Evolutionary conservation across 2,888 invertebrate species (phyloP), one percentile per base, ranked within the genome.

Genomic region (Sisyra terminalis): DNA sequence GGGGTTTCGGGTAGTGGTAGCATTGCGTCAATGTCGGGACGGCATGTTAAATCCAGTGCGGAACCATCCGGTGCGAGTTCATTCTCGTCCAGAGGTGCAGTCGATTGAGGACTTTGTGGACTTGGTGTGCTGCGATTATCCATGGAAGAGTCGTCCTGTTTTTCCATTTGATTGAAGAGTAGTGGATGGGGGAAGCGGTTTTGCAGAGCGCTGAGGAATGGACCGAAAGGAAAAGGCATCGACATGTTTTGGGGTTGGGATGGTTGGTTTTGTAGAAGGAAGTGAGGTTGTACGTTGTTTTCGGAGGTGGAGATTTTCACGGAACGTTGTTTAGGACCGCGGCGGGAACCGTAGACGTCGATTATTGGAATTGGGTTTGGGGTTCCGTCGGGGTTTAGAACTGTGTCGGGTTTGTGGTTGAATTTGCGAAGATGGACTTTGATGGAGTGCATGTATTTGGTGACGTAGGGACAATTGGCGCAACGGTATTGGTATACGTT

Each of bases 401-500:
- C 90, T 68, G 88, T 80, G 1, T 85, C 90, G 0, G 94, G 92
- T 48, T 76, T 77, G 60, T 99, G 98, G 17, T 72, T 69, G 57
- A 94, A 90, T 59, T 94, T 96, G 32, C 90, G 73, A 34, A 97
- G 66, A 61, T 98, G 98, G 16, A 93, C 68, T 63, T 98, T 98
- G 40, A 99, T 67, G 13, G 93, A 92, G 64, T 99, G 97, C 54
- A 92, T 93, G 59, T 98, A 98, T 58, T 99, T 99, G 15, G 96
- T 94, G 6, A 88, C 92, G 58, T 97, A 98, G 44, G 80, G 79
- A 60, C 98, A 98, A 57, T 93, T 84, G 0, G 80, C 69, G 59
- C 98, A 98, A 30, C 88, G 74, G 60, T 90, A 96, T 57, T 90
- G 92, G 56, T 93, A 93, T 1, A 93, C 70, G 49, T 80, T 83